A percentile compares a stretch with the other conserved stretches of the same genome.
phyloP scores from a whole-genome alignment of 2,797 vertebrate genomes.

The Alca torda region DNA sequence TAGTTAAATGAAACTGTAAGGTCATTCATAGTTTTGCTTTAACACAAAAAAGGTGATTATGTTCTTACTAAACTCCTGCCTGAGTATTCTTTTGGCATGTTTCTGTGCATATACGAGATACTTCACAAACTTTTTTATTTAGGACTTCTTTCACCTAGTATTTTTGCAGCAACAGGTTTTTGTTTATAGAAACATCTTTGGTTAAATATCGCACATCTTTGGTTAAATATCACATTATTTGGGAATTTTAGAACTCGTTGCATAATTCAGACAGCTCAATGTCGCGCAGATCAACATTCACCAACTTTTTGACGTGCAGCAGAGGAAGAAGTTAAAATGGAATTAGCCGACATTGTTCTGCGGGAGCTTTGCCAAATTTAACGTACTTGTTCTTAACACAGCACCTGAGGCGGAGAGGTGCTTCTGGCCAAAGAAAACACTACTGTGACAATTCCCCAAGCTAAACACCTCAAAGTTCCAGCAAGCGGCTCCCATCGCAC shows the following conservation, averaged over 20 bases:
- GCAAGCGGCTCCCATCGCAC: not conserved
- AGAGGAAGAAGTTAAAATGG: not conserved
- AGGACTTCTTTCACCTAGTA: not conserved
- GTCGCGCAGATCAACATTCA: not conserved
- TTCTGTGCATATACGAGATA: not conserved
- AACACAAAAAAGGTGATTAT: not conserved
- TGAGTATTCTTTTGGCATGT: not conserved
- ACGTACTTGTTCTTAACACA: not conserved
- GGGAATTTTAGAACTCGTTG: not conserved
- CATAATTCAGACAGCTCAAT: not conserved
- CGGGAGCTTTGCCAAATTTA: not conserved
- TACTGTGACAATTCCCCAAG: not conserved
- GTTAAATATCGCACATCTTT: not conserved
- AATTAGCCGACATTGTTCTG: not conserved
- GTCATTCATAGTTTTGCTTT: conserved; percentile 73
- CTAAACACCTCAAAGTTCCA: not conserved
- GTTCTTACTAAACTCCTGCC: not conserved
- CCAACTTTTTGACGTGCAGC: not conserved
- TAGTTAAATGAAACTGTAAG: conserved; percentile 76
- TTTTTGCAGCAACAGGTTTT: not conserved
- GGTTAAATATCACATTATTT: not conserved
- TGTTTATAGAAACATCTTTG: not conserved
- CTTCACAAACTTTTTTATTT: not conserved
- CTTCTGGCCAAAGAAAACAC: not conserved
- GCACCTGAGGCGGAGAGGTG: not conserved